A percentile compares a stretch with the other conserved stretches of the same genome.
Evolutionary conservation across 2,113 vertebrate genomes (phyloP).

Genomic region (Trochalopteron elliotii): DNA sequence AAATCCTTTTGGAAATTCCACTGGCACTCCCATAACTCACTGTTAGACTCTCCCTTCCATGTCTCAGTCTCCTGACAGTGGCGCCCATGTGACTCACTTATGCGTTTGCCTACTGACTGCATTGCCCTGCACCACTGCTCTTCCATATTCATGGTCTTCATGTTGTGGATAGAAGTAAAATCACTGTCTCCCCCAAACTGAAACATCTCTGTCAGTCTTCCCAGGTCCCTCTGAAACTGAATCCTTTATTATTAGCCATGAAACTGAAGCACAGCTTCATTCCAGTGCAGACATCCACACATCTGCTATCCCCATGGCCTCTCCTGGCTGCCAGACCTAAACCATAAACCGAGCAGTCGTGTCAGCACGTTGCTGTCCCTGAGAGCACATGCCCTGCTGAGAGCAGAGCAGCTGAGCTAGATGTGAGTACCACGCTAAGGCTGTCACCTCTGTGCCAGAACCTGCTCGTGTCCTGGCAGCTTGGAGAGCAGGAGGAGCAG

Average conservation of each 20-base stretch:
- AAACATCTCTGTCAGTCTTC: background rate
- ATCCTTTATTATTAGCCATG: background rate
- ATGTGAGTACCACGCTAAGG: rapidly evolving
- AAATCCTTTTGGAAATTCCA: background rate
- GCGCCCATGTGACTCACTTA: background rate
- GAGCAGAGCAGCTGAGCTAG: background rate
- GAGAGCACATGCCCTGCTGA: background rate
- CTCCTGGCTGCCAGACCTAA: conserved; percentile 3
- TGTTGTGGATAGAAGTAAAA: background rate
- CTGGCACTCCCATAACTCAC: background rate
- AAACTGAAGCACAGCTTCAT: background rate
- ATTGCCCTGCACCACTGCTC: background rate
- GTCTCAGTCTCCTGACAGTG: background rate
- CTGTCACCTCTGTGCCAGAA: background rate
- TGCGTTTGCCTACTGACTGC: background rate
- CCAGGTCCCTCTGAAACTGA: background rate
- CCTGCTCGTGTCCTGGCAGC: background rate
- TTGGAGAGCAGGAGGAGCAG: background rate
- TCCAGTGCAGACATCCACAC: background rate
- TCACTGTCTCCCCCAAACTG: background rate
- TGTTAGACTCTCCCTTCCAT: background rate
- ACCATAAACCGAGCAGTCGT: background rate
- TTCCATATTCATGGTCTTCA: background rate
- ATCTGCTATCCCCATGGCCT: conserved; percentile 1
- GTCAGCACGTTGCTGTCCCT: background rate